A percentile compares a stretch with the other conserved stretches of the same genome.
Evolutionary conservation across 2,113 vertebrate genomes (phyloP).

Genomic region (Hemicordylus capensis): DNA sequence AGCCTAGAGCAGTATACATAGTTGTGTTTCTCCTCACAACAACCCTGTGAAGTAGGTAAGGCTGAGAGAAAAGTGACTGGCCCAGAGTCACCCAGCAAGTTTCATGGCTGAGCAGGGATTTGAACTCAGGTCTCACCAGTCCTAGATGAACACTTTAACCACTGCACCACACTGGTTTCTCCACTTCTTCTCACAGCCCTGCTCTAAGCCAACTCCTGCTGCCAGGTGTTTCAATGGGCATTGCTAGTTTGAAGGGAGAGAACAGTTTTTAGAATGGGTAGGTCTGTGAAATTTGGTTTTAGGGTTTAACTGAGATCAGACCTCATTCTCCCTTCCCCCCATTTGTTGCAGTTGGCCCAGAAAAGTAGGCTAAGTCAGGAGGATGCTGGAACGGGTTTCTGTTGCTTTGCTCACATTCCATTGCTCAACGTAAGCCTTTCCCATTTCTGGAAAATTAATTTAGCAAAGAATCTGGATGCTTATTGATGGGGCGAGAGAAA

Average conservation of each 20-base stretch:
- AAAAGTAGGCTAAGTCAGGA: slow-evolving; percentile 2
- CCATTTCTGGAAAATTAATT: slow-evolving; percentile 51
- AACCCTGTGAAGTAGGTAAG: no score
- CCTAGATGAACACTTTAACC: no score
- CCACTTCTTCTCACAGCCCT: neutral
- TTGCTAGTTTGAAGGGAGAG: neutral
- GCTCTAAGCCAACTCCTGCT: neutral
- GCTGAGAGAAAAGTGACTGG: no score
- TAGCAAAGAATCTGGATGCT: slow-evolving; percentile 9
- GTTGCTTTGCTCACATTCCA: neutral
- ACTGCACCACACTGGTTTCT: no score
- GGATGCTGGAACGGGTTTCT: slow-evolving; percentile 16
- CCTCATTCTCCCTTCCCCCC: accelerated
- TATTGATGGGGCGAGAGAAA: neutral
- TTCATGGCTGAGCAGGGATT: no score
- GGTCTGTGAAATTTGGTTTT: accelerated
- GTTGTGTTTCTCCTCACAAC: no score
- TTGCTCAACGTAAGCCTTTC: slow-evolving; percentile 2
- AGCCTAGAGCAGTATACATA: no score
- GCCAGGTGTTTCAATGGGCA: no score
- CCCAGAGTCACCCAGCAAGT: no score
- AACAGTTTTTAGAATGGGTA: neutral
- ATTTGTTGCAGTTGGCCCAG: accelerated
- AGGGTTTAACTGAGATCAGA: neutral
- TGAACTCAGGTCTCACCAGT: no score